These are phyloP conservation scores for Pollenia angustigena DNA, from an alignment of 2,888 invertebrate species.

Conservation along the genomic window DNA sequence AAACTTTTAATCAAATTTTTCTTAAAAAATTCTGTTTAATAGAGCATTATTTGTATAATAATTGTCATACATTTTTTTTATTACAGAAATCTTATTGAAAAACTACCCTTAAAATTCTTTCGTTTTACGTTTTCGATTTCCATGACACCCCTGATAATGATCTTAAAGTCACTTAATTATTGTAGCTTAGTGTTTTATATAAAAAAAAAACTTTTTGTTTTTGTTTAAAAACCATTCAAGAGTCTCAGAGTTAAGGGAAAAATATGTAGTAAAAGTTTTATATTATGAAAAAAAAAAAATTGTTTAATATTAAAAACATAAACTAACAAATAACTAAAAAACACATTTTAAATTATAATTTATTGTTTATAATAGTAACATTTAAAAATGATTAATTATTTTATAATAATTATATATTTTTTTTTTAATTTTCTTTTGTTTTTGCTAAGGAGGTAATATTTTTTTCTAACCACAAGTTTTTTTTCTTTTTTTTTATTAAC, in stretches of 20 bases:
- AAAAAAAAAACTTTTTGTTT: background rate
- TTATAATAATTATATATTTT: conserved; percentile 20
- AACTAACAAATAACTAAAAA: conserved; percentile 71
- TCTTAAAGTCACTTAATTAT: background rate
- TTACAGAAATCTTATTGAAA: no score
- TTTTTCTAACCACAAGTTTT: conserved; percentile 75
- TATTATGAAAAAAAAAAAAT: conserved; percentile 22
- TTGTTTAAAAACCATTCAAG: background rate
- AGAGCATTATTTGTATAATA: no score
- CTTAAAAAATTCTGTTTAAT: no score
- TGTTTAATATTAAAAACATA: conserved; percentile 62
- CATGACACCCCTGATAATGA: no score
- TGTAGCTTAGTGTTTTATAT: background rate
- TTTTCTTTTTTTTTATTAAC: conserved; percentile 16
- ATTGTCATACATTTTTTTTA: no score
- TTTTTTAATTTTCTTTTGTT: conserved; percentile 75
- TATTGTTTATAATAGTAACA: conserved; percentile 63
- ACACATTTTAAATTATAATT: conserved; percentile 64
- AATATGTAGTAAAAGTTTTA: background rate
- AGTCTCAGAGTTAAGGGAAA: background rate
- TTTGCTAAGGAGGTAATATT: conserved; percentile 83
- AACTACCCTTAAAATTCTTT: no score
- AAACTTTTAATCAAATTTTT: no score
- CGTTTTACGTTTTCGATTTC: no score
- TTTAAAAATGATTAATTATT: conserved; percentile 67